Conservation (phyloP, 2,888 invertebrate genomes). For the Mycalesis mineus region DNA sequence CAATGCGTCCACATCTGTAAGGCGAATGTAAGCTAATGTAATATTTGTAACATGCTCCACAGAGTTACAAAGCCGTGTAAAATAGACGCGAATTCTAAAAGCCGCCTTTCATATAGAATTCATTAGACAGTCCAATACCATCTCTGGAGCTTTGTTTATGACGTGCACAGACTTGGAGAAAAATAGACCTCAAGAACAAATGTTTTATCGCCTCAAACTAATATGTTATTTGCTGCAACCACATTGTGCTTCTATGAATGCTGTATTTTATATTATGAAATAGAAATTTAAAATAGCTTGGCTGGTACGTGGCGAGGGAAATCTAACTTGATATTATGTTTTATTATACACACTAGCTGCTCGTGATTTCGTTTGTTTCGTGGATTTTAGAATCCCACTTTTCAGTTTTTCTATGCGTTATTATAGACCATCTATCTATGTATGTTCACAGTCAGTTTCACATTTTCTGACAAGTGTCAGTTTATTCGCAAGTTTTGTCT, state of each 20-base stretch:
- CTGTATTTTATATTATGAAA: too few species aligned
- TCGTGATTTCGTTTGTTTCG: too few species aligned
- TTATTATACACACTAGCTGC: too few species aligned
- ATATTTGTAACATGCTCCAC: not conserved
- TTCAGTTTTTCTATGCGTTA: too few species aligned
- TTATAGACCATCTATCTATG: too few species aligned
- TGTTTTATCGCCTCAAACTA: not conserved
- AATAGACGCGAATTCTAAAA: not conserved
- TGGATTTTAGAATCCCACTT: too few species aligned
- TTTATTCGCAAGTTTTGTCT: too few species aligned
- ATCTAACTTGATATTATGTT: not conserved
- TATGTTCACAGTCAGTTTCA: too few species aligned
- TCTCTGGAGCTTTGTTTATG: not conserved
- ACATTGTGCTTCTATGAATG: not conserved
- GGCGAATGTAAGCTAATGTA: not conserved
- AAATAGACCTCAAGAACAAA: not conserved
- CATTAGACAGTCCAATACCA: not conserved
- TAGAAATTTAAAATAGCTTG: too few species aligned
- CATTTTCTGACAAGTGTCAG: too few species aligned
- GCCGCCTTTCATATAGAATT: slow-evolving; percentile 1
- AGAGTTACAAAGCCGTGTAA: not conserved
- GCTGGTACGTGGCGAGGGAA: not conserved
- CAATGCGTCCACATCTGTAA: not conserved
- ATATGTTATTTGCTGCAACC: not conserved
- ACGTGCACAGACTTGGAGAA: not conserved